phyloP scores from a whole-genome alignment of 1,140 invertebrate species.

The Apis mellifera region Amel_HAv3.1 CM009932.2:10657501-10658000 shows the following conservation, averaged over 20 bases:
- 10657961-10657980: slow-evolving; percentile 73
- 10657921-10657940: slow-evolving; percentile 1
- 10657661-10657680: background rate
- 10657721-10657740: too few species aligned
- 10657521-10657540: slow-evolving; percentile 24
- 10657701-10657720: too few species aligned
- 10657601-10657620: background rate
- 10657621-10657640: slow-evolving; percentile 5
- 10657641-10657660: background rate
- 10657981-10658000: slow-evolving; percentile 77
- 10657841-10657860: too few species aligned
- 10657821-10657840: background rate
- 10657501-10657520: slow-evolving; percentile 61
- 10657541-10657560: slow-evolving; percentile 36
- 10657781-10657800: background rate
- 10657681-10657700: too few species aligned
- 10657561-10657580: slow-evolving; percentile 23
- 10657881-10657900: too few species aligned
- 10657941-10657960: slow-evolving; percentile 58
- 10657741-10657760: too few species aligned
- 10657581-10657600: slow-evolving; percentile 13
- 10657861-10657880: too few species aligned
- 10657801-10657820: slow-evolving; percentile 1
- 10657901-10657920: too few species aligned
- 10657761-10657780: too few species aligned